A percentile compares a stretch with the other conserved stretches of the same genome.
phyloP scores from a whole-genome alignment of 2,797 vertebrate species.

The Mormyrops attenuatus region DNA sequence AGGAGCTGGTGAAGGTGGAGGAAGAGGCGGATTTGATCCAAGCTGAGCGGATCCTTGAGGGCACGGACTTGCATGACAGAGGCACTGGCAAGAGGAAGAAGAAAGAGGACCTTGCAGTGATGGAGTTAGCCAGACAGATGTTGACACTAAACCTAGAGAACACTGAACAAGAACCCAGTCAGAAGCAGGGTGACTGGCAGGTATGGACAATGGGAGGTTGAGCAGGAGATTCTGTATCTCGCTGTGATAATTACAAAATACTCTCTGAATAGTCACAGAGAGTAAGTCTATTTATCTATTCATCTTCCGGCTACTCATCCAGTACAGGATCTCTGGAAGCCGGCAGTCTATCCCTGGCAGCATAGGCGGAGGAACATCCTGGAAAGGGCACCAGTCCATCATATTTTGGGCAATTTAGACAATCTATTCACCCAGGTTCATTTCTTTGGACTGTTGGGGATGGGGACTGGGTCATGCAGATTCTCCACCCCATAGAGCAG shows the following conservation, averaged over 20 bases:
- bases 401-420: neutral
- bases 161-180: slow-evolving; percentile 28
- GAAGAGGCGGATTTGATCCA: slow-evolving; percentile 83
- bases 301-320: neutral
- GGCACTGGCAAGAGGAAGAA: slow-evolving; percentile 24
- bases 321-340: neutral
- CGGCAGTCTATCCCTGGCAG: neutral
- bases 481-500: neutral
- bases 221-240: neutral
- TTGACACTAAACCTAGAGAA: slow-evolving; percentile 68
- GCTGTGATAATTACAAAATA: neutral
- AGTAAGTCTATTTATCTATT: neutral
- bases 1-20: slow-evolving; percentile 66
- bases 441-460: neutral
- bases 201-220: slow-evolving; percentile 37
- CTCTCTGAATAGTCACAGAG: neutral
- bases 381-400: neutral
- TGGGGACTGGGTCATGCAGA: neutral
- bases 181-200: slow-evolving; percentile 46
- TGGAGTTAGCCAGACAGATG: slow-evolving; percentile 53
- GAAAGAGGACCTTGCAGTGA: slow-evolving; percentile 41
- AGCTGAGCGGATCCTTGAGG: slow-evolving; percentile 76
- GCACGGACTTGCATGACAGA: slow-evolving; percentile 43
- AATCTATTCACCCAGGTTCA: neutral
- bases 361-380: neutral